Base-by-base conservation (phyloP, 1,140 invertebrate species). In the Zaprionus vittiger region DNA sequence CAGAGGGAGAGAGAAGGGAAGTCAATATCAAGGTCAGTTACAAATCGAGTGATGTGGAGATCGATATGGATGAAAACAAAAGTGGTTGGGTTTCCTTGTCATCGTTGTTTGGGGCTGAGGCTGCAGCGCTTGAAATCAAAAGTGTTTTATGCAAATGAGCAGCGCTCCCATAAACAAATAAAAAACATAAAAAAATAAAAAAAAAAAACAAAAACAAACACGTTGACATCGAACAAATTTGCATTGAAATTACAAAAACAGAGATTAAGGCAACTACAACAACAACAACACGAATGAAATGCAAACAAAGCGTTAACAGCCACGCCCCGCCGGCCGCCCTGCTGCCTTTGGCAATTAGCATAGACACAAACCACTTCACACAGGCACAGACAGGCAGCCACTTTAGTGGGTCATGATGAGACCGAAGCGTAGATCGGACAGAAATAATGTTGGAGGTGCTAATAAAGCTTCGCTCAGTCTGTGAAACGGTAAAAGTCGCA, bases 11-110 rank as follows among this genome's bases (percentile, higher is more conserved):
- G 37, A 64, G 56, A 77, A 76, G 57, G 66, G 73, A 80, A 80
- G 86, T 90, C 86, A 90, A 83, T 90, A 90, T 90, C 86, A 90
- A 83, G 86, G 86, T 91, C 86, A 86, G 77, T 86, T 90, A 91
- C 86, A 91, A 82, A 80, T 71, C 81, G 66, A 80, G 52, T 72
- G 41, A 71, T 66, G 76, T 52, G 20, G 37, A 61, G 71, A 67
- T 55, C 56, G 78, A 71, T 71, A 59, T 72, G 37, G 47, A 65
- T 57, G 66, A 75, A 76, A 59, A 57, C 71, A 73, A 71, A 79
- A 76, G 71, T 79, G 66, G 47, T 60, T 24, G 17, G 49, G 41
- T 57, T 60, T 63, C 72, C 52, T 75, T 79, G 49, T 54, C 44
- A 5, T 37, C n/a, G 9, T 49, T 47, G 15, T 47, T 9, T n/a